These are phyloP conservation scores for Percina caprodes DNA, from an alignment of 2,113 vertebrate species.

Conservation along the genomic window DNA sequence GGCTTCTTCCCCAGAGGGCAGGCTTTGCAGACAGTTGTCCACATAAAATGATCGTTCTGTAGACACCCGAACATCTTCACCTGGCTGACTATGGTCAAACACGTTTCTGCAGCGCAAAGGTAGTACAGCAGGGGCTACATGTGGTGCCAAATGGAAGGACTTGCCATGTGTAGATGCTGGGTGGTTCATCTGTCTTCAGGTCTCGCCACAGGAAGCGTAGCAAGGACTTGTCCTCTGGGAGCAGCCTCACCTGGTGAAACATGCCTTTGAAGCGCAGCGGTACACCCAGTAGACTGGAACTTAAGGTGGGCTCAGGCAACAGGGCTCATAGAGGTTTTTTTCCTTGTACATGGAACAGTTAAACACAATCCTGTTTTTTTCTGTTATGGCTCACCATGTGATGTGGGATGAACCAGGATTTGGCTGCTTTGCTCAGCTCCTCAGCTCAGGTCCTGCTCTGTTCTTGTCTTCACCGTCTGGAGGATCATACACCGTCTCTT, in stretches of 20 bases:
- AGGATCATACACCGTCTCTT: too few species aligned
- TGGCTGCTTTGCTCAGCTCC: too few species aligned
- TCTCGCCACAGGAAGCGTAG: background rate
- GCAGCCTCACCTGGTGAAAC: background rate
- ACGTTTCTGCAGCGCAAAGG: background rate
- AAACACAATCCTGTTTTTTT: background rate
- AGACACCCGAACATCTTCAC: too few species aligned
- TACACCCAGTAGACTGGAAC: background rate
- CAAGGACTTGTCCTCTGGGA: background rate
- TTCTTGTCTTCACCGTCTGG: too few species aligned
- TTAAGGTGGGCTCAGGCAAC: background rate
- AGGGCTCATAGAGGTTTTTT: background rate
- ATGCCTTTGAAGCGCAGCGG: background rate
- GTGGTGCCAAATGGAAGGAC: background rate
- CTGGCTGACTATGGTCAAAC: background rate
- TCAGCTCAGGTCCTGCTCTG: too few species aligned
- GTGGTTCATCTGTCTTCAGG: background rate
- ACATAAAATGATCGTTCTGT: too few species aligned
- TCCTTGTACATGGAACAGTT: background rate
- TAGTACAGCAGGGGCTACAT: background rate
- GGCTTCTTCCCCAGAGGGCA: too few species aligned
- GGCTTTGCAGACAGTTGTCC: too few species aligned
- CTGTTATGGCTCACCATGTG: background rate
- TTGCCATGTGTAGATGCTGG: background rate
- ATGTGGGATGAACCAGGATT: background rate